Evolutionary conservation across 2,797 vertebrate species (phyloP).

Genomic region (Lithobates pipiens): DNA sequence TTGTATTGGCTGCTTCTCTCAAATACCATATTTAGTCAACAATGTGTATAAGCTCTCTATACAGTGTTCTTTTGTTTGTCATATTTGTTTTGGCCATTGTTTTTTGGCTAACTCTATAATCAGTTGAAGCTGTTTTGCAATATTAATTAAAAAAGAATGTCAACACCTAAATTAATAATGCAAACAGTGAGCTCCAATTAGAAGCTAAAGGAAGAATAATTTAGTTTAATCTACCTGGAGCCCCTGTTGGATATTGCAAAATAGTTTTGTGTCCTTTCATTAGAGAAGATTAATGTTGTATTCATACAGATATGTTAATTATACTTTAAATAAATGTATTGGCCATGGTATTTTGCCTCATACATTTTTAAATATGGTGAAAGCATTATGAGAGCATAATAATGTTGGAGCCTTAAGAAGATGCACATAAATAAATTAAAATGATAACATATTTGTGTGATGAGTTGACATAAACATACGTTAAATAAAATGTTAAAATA

Average conservation of each 20-base stretch:
- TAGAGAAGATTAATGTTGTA: conserved; percentile 42
- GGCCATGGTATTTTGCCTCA: conserved; percentile 5
- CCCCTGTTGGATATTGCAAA: conserved; percentile 40
- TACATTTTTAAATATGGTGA: conserved; percentile 18
- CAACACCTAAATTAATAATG: conserved; percentile 35
- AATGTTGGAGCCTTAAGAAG: not conserved
- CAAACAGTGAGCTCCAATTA: conserved; percentile 33
- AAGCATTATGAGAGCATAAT: not conserved
- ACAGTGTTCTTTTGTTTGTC: not conserved
- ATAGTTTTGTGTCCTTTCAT: conserved; percentile 22
- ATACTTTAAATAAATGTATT: conserved; percentile 16
- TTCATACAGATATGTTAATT: conserved; percentile 39
- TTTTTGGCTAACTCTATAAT: conserved; percentile 1
- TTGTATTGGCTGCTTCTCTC: no score
- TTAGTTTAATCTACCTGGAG: conserved; percentile 36
- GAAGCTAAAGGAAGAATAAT: conserved; percentile 21
- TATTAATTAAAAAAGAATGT: conserved; percentile 37
- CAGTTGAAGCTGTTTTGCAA: conserved; percentile 17
- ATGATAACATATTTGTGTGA: not conserved
- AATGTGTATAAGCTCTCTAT: not conserved
- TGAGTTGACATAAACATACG: not conserved
- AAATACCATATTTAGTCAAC: no score
- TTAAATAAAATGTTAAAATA: not conserved
- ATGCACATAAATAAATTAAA: not conserved
- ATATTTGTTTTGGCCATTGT: not conserved